Conservation (phyloP, 2,888 invertebrate genomes). For the Leptarthrus brevirostris region DNA sequence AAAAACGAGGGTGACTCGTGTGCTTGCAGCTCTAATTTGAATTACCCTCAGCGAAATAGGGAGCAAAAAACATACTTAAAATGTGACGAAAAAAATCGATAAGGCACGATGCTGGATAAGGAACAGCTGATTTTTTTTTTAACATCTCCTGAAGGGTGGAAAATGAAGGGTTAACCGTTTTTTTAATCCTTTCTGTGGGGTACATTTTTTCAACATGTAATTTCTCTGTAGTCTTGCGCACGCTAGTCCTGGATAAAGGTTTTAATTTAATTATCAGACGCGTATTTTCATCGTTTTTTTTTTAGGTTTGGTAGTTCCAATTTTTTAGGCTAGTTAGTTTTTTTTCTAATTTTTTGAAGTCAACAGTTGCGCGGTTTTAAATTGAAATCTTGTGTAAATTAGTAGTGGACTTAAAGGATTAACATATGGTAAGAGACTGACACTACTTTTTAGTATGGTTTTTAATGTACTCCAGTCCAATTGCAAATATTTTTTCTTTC, state of each 20-base stretch:
- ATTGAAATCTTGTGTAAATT: not conserved
- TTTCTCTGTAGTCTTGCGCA: not conserved
- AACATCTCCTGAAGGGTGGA: not conserved
- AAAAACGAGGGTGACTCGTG: not conserved
- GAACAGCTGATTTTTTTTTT: conserved; percentile 42
- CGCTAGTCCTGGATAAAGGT: conserved; percentile 9
- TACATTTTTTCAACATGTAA: conserved; percentile 18
- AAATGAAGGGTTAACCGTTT: conserved; percentile 35
- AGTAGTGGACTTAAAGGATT: not conserved
- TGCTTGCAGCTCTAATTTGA: not conserved
- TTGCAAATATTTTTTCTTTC: too few relatives aligned
- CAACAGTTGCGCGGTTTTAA: not conserved
- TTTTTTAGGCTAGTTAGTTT: too few relatives aligned
- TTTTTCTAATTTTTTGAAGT: not conserved
- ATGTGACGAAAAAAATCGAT: conserved; percentile 31
- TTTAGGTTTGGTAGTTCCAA: not conserved
- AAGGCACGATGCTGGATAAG: conserved; percentile 8
- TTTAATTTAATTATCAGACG: conserved; percentile 33
- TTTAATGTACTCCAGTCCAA: too few relatives aligned
- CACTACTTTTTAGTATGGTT: too few relatives aligned
- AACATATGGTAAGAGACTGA: too few relatives aligned
- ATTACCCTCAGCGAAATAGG: not conserved
- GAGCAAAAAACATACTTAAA: conserved; percentile 22
- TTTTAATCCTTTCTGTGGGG: conserved; percentile 27
- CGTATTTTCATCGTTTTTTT: not conserved